Percentiles rank a stretch among this genome's conserved stretches.
Evolutionary conservation across 2,113 vertebrate species (phyloP).

Genomic region (Gallinago paraguaiae): DNA sequence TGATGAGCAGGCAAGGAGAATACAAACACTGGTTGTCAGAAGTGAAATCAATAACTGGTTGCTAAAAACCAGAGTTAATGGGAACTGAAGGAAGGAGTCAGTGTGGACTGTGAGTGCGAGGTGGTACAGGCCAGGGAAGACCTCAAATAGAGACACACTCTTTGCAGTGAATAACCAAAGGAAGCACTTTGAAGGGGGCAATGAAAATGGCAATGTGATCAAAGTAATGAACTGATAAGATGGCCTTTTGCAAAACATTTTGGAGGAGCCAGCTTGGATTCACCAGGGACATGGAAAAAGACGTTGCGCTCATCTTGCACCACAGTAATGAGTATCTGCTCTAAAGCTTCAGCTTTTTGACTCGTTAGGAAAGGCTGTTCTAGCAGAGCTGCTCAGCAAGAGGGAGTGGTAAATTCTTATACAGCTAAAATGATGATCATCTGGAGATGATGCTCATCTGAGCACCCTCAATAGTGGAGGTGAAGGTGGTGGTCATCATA

Average conservation of each 20-base stretch:
- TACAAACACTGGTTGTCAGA: neutral
- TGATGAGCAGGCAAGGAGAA: neutral
- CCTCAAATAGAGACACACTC: rapidly evolving
- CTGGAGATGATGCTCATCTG: neutral
- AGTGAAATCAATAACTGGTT: neutral
- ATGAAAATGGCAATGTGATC: neutral
- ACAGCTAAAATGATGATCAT: neutral
- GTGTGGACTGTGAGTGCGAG: neutral
- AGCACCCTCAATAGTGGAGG: neutral
- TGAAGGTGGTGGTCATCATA: neutral
- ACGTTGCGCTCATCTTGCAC: neutral
- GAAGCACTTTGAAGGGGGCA: neutral
- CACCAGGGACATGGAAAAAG: neutral
- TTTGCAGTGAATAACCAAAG: neutral
- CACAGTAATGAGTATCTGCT: neutral
- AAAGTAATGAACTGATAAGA: neutral
- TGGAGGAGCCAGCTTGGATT: neutral
- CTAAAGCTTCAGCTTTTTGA: neutral
- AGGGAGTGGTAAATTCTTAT: neutral
- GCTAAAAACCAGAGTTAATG: neutral
- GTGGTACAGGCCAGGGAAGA: neutral
- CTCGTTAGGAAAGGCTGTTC: neutral
- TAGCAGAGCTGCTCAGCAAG: neutral
- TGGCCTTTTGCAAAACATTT: neutral
- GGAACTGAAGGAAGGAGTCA: neutral